Conservation (phyloP, 2,797 vertebrate species). For the Paramormyrops hopkinsi region DNA sequence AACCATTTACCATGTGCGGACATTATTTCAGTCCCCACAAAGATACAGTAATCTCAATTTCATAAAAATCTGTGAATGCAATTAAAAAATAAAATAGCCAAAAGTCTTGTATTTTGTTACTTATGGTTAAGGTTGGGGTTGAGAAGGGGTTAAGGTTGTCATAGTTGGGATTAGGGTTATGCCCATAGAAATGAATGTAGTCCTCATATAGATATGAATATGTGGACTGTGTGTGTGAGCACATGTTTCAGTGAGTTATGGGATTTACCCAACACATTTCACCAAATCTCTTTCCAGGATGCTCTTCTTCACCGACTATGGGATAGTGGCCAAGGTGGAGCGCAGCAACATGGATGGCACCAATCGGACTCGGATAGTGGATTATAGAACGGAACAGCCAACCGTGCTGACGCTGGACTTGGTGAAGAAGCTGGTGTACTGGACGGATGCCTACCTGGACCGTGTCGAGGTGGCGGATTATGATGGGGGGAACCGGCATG, state of each 20-base stretch:
- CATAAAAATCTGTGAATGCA: not conserved
- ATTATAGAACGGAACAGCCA: constrained; percentile 82
- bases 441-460: constrained; percentile 90
- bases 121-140: not conserved
- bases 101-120: not conserved
- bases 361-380: constrained; percentile 82
- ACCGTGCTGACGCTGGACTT: constrained; percentile 83
- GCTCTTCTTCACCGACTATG: constrained; percentile 96
- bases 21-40: not conserved
- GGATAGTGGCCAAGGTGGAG: constrained; percentile 85
- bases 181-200: not conserved
- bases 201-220: not conserved
- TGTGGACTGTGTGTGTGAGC: not conserved
- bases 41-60: not conserved
- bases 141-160: not conserved
- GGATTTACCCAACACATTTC: not conserved
- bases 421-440: constrained; percentile 90
- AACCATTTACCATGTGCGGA: not conserved
- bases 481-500: constrained; percentile 79
- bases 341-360: constrained; percentile 94
- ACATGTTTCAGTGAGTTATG: not conserved
- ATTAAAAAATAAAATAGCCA: not conserved
- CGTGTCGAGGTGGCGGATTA: constrained; percentile 90
- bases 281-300: constrained; percentile 62
- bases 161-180: not conserved